These are phyloP conservation scores for Corynorhinus townsendii DNA, from an alignment of 2,113 vertebrate species.

Conservation along the genomic window DNA sequence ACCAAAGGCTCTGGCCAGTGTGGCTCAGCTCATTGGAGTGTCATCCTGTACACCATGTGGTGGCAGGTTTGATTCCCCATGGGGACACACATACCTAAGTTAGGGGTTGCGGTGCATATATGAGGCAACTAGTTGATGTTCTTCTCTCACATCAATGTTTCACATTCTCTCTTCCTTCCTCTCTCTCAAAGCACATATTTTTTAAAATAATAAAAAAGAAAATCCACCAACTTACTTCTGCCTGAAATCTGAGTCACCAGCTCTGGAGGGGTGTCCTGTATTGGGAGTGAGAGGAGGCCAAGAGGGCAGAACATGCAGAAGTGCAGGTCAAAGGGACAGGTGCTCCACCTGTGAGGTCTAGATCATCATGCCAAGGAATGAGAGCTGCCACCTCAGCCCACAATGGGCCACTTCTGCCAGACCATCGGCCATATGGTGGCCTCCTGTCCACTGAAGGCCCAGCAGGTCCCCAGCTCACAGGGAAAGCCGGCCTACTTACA, in stretches of 20 bases:
- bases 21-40: no score
- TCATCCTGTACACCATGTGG: no score
- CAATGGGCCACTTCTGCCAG: slow-evolving; percentile 96
- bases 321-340: slow-evolving; percentile 88
- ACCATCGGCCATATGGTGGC: slow-evolving; percentile 93
- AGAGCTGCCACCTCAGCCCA: slow-evolving; percentile 92
- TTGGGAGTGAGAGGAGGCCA: slow-evolving; percentile 88
- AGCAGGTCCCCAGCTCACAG: slow-evolving; percentile 88
- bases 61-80: no score
- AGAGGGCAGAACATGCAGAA: slow-evolving; percentile 92
- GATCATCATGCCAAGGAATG: slow-evolving; percentile 95
- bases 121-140: no score
- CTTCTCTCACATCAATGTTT: no score
- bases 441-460: slow-evolving; percentile 85
- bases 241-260: slow-evolving; percentile 89
- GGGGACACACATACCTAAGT: no score
- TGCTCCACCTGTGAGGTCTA: slow-evolving; percentile 94
- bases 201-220: no score
- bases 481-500: slow-evolving; percentile 82
- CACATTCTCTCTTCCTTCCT: no score
- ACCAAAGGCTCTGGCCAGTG: slow-evolving; percentile 81
- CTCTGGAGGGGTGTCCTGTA: slow-evolving; percentile 86
- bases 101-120: no score
- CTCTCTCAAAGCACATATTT: no score
- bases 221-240: slow-evolving; percentile 85